phyloP scores from a whole-genome alignment of 2,888 invertebrate species.

The Aproaerema taeniolella region DNA sequence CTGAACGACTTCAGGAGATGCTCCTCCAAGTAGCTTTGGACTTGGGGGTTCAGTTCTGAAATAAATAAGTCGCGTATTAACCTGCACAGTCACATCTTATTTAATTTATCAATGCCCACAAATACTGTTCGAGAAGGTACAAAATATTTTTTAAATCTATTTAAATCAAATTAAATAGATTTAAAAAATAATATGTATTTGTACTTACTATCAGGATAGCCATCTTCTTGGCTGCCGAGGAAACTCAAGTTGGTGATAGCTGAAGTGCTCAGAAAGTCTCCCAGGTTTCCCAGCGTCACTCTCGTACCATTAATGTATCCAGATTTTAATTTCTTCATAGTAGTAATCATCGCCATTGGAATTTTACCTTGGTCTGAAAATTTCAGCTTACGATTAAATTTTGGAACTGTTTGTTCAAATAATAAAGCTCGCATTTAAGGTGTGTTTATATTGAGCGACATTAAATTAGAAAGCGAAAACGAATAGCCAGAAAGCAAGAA shows the following conservation, averaged over 20 bases:
- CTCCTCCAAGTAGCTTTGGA: slow-evolving; percentile 91
- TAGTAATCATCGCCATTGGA: slow-evolving; percentile 96
- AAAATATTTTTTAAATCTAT: too few species aligned
- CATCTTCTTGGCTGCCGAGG: slow-evolving; percentile 94
- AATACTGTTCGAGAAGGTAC: too few species aligned
- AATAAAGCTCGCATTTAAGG: too few species aligned
- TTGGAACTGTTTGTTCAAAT: too few species aligned
- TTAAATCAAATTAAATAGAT: too few species aligned
- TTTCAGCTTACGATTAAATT: not conserved
- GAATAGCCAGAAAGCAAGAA: too few species aligned
- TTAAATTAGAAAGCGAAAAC: too few species aligned
- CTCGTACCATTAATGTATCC: slow-evolving; percentile 99
- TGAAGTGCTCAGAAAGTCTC: slow-evolving; percentile 97
- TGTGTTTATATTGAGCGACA: too few species aligned
- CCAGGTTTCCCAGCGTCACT: slow-evolving; percentile 95
- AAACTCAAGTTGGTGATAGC: slow-evolving; percentile 98
- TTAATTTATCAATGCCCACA: too few species aligned
- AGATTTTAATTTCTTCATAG: slow-evolving; percentile 98
- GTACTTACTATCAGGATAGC: slow-evolving; percentile 88
- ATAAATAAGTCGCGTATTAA: too few species aligned
- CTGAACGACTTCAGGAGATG: slow-evolving; percentile 89
- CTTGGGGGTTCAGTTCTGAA: slow-evolving; percentile 86
- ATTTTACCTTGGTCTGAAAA: slow-evolving; percentile 91
- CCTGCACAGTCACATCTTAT: too few species aligned
- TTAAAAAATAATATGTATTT: too few species aligned